Evolutionary conservation across 2,888 invertebrate species (phyloP), one percentile per base, ranked within the genome.

Genomic region (Idaea aversata): DNA sequence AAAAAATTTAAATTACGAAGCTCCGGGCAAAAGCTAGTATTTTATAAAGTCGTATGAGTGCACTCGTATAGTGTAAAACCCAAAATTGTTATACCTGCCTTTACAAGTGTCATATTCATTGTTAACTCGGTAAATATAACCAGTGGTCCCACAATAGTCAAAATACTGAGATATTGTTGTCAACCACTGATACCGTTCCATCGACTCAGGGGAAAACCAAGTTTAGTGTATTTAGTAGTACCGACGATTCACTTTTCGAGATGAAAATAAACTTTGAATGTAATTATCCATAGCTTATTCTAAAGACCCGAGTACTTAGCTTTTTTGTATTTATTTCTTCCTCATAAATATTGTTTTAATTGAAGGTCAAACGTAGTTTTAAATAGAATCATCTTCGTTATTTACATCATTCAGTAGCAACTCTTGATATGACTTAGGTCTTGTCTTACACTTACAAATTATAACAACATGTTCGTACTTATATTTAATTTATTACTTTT

Each of bases 281-380:
- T 13, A 47, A 47, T 47, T 47, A 47, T 13, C 5, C 36, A 64
- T n/a, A 64, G 34, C 57, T 16, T 57, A 34, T 57, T 57, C 5
- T n/a, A 61, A 47, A 47, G 13, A 47, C 3, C 47, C 13, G 13
- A 47, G 47, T 10, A 47, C 47, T 47, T 47, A 47, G 47, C 47
- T 59, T 59, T 59, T 59, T 25, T 16, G 13, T 34, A 15, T 2
- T 4, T 59, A 67, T 65, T 72, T 65, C 76, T 73, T 77, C 77
- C 73, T 76, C 66, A 71, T 73, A 76, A 77, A 76, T 78, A 80
- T 73, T 75, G 71, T 77, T 72, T 77, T 75, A 73, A 69, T 70
- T 75, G 83, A 84, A 86, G 85, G 86, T 79, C 82, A 75, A 67
- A 61, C 65, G 63, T 70, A 69, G 75, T 82, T 88, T 91, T 81